Evolutionary conservation across 2,113 vertebrate genomes (phyloP).

Genomic region (Anarhynchus alexandrinus): DNA sequence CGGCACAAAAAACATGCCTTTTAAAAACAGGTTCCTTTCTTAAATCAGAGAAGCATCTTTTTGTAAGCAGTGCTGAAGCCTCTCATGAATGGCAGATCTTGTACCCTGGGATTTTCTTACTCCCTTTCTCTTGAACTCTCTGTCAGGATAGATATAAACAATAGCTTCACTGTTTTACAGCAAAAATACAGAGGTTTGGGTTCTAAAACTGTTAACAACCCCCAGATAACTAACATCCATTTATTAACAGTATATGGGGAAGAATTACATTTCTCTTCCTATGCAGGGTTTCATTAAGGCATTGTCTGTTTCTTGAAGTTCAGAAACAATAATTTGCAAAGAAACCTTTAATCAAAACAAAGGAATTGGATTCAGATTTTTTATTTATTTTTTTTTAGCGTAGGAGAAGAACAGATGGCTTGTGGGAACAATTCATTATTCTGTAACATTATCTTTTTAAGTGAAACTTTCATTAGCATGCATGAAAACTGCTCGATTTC

Average conservation of each 20-base stretch:
- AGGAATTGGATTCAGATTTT: conserved; percentile 1
- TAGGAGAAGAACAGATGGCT: conserved; percentile 44
- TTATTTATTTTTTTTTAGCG: background rate
- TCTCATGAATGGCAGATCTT: background rate
- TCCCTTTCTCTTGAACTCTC: background rate
- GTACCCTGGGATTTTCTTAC: background rate
- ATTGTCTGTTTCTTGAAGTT: background rate
- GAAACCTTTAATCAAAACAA: conserved; percentile 40
- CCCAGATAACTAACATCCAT: background rate
- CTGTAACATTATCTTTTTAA: background rate
- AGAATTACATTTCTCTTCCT: background rate
- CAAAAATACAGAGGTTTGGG: background rate
- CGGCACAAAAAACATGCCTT: background rate
- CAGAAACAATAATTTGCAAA: conserved; percentile 44
- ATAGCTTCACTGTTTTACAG: background rate
- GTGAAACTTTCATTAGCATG: background rate
- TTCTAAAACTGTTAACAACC: conserved; percentile 11
- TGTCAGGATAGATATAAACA: background rate
- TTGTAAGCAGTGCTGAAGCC: background rate
- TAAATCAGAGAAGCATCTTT: background rate
- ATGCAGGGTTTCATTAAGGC: background rate
- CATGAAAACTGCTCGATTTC: background rate
- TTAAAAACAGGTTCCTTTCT: background rate
- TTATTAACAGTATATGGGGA: background rate
- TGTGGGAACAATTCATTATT: conserved; percentile 37